Percentiles rank a stretch among this genome's conserved stretches.
These are phyloP conservation scores for Rotaria magnacalcarata DNA, from an alignment of 2,888 invertebrate species.

Conservation along the genomic window DNA sequence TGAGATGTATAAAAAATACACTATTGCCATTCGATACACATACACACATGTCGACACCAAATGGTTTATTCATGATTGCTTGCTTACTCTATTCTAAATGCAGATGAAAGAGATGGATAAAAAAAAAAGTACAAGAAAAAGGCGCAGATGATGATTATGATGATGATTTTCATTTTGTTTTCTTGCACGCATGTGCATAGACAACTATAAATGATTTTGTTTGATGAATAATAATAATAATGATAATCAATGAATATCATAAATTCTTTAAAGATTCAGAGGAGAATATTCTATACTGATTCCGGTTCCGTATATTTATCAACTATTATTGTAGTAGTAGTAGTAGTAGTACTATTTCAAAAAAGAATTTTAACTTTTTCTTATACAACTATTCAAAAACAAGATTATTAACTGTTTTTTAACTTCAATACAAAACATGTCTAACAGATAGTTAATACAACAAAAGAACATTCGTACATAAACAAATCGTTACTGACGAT, in stretches of 20 bases:
- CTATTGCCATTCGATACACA: conserved; percentile 29
- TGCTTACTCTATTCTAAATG: conserved; percentile 12
- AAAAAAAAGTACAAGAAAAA: neutral
- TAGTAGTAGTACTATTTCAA: too few species aligned
- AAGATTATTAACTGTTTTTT: too few species aligned
- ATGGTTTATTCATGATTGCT: conserved; percentile 29
- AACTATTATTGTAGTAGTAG: too few species aligned
- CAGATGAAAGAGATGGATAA: neutral
- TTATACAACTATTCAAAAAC: too few species aligned
- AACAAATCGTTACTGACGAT: too few species aligned
- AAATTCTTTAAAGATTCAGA: neutral
- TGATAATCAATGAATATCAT: neutral
- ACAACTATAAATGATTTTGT: neutral
- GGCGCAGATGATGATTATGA: neutral
- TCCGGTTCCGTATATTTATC: neutral
- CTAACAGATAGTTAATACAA: too few species aligned
- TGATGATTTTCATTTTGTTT: neutral
- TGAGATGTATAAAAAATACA: conserved; percentile 21
- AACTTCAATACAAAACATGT: too few species aligned
- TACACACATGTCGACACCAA: conserved; percentile 20
- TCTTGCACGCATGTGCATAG: neutral
- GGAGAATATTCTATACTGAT: neutral
- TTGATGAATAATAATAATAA: neutral
- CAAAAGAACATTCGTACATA: too few species aligned
- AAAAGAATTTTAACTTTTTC: too few species aligned